Percentiles rank a stretch among this genome's conserved stretches.
phyloP scores from a whole-genome alignment of 2,888 invertebrate species.

The Griposia aprilina region DNA sequence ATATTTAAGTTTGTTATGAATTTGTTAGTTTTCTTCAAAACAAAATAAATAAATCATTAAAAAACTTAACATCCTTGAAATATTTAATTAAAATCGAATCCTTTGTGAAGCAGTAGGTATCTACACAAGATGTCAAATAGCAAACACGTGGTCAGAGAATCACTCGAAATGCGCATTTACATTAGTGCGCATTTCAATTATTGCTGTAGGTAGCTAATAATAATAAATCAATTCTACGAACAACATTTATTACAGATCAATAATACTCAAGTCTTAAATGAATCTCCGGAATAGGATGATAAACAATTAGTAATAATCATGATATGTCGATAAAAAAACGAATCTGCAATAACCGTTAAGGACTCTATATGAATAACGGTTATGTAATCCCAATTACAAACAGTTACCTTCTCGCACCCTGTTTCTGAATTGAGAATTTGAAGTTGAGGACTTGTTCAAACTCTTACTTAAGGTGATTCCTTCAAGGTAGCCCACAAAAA shows the following conservation, averaged over 20 bases:
- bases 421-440: too few species aligned
- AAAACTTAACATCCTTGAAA: too few species aligned
- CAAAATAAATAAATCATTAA: too few species aligned
- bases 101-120: not conserved
- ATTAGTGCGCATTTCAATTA: slow-evolving; percentile 23
- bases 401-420: not conserved
- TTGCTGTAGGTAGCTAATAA: not conserved
- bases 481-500: too few species aligned
- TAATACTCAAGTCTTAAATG: slow-evolving; percentile 8
- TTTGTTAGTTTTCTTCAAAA: too few species aligned
- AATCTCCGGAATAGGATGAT: slow-evolving; percentile 1
- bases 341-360: slow-evolving; percentile 1
- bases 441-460: too few species aligned
- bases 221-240: slow-evolving; percentile 18
- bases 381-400: not conserved
- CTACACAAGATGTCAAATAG: too few species aligned
- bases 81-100: too few species aligned
- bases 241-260: not conserved
- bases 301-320: slow-evolving; percentile 4
- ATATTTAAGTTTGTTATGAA: too few species aligned
- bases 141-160: not conserved
- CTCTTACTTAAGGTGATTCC: too few species aligned
- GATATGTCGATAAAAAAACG: slow-evolving; percentile 1
- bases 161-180: not conserved
- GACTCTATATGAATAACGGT: not conserved